These are phyloP conservation scores for Bos javanicus DNA, from an alignment of 2,113 vertebrate genomes.

Conservation along the genomic window DNA sequence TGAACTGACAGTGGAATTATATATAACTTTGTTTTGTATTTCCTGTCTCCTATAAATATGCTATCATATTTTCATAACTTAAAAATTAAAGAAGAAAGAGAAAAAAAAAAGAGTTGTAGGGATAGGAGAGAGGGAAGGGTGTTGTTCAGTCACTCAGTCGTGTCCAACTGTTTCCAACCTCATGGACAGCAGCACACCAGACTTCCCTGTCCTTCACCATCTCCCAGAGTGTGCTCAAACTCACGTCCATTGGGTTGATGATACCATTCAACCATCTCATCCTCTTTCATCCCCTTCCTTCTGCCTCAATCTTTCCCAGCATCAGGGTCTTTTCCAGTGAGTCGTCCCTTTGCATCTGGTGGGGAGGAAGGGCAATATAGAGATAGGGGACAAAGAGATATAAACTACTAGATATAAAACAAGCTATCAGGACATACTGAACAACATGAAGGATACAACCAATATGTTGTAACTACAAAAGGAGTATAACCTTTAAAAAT, in stretches of 20 bases:
- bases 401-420: not conserved
- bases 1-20: not conserved
- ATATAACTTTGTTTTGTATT: not conserved
- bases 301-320: not conserved
- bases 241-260: not conserved
- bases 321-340: not conserved
- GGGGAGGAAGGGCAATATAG: not conserved
- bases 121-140: not conserved
- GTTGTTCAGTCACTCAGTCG: not conserved
- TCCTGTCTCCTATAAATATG: not conserved
- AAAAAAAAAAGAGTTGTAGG: not conserved
- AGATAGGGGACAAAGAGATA: not conserved
- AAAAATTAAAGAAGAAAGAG: not conserved
- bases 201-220: not conserved
- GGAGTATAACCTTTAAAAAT: not conserved
- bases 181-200: not conserved
- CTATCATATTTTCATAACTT: not conserved
- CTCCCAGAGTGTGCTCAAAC: not conserved
- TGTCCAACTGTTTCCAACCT: not conserved
- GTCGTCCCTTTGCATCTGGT: not conserved
- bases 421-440: not conserved
- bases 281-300: not conserved
- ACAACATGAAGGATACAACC: not conserved
- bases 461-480: not conserved
- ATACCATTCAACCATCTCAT: not conserved